Base-by-base conservation (phyloP, 1,140 invertebrate species). In the Trichogramma pretiosum region DNA sequence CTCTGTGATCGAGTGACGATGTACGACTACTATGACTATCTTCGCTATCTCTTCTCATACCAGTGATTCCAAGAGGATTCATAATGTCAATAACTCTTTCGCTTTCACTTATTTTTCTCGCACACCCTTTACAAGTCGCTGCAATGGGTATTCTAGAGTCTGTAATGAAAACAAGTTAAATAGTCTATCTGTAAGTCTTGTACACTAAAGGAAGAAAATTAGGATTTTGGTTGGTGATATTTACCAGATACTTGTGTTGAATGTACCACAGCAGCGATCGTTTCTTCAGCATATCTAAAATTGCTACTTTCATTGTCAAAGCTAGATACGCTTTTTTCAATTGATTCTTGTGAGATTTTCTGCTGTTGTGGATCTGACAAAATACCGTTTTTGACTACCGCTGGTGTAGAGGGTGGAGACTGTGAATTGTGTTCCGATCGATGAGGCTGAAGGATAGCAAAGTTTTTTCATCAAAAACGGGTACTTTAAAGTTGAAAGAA, bases 261-360 rank as follows among this genome's bases (percentile, higher is more conserved):
- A 55, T 61, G 64, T 59, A 67, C 67, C 34, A 62, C 60, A 48
- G 60, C 60, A 35, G 62, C 53, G 47, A 68, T 64, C 46, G 68
- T 64, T 63, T 72, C 67, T 47, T 71, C 68, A 17, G 66, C 67
- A 62, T 72, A 67, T 35, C 67, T 70, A 50, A 63, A 65, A 37
- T 59, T 67, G 21, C 61, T 58, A 52, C 65, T 65, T 53, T 65
- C 60, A 60, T 68, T 63, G 60, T 65, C 56, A 56, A n/a, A n/a
- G n/a, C n/a, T n/a, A n/a, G n/a, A n/a, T n/a, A n/a, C n/a, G n/a
- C n/a, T n/a, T n/a, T n/a, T n/a, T n/a, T n/a, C n/a, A n/a, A n/a
- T n/a, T n/a, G n/a, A n/a, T n/a, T n/a, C n/a, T n/a, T n/a, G n/a
- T 28, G 38, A 19, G 37, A 41, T 51, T 24, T 51, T 51, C 36